These are phyloP conservation scores for Dioctria linearis DNA, from an alignment of 2,888 invertebrate species.

Conservation along the genomic window DNA sequence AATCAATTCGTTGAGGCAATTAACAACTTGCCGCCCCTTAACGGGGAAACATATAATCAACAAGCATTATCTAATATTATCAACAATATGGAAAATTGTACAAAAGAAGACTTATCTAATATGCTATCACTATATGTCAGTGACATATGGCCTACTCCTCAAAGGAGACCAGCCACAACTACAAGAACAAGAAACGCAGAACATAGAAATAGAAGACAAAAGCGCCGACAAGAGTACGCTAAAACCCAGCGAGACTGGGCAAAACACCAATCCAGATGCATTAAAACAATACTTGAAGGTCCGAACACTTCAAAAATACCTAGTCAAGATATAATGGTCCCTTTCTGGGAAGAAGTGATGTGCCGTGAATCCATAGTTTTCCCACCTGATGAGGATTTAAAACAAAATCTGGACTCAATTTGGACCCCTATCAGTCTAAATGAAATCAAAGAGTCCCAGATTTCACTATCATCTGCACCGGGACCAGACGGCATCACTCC, in stretches of 20 bases:
- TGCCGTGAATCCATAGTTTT: too few relatives aligned
- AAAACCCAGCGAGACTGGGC: not conserved
- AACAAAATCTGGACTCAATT: not conserved
- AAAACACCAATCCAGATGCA: conserved; percentile 16
- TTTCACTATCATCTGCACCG: not conserved
- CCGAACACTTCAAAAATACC: not conserved
- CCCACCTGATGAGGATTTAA: not conserved
- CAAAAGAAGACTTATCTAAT: too few relatives aligned
- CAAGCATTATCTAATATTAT: too few relatives aligned
- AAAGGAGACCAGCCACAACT: not conserved
- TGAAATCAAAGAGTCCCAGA: not conserved
- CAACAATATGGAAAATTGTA: too few relatives aligned
- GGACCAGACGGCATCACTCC: conserved; percentile 23
- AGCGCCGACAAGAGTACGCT: conserved; percentile 11
- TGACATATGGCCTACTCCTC: not conserved
- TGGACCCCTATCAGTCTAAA: not conserved
- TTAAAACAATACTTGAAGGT: not conserved
- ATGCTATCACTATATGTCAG: not conserved
- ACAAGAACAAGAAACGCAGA: not conserved
- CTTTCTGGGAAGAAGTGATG: not conserved
- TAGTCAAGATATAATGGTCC: not conserved
- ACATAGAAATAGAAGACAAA: not conserved
- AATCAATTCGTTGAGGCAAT: too few relatives aligned
- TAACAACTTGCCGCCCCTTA: too few relatives aligned
- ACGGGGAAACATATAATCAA: too few relatives aligned